A percentile compares a stretch with the other conserved stretches of the same genome.
Conservation (phyloP, 2,113 vertebrate genomes). For the Limnothrissa miodon region DNA sequence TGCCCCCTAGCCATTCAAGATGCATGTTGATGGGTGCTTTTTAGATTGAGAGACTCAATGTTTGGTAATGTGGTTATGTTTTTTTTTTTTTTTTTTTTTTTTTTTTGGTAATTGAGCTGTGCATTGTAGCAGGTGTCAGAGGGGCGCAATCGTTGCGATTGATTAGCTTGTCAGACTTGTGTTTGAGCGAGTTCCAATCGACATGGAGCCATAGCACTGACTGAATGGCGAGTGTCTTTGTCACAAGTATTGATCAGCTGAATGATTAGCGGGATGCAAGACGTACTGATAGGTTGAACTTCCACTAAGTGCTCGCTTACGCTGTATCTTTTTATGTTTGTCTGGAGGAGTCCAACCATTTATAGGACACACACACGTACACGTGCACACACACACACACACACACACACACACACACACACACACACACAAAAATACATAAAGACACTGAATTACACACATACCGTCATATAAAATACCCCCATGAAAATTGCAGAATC, state of each 20-base stretch:
- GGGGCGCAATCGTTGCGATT: constrained; percentile 32
- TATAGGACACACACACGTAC: background rate
- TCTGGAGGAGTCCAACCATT: background rate
- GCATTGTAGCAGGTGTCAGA: constrained; percentile 37
- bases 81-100: background rate
- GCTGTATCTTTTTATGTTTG: background rate
- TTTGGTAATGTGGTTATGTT: background rate
- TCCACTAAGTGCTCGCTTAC: background rate
- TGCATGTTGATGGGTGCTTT: background rate
- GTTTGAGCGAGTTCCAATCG: constrained; percentile 61
- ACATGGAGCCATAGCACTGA: constrained; percentile 65
- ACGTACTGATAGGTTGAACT: background rate
- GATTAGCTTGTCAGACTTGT: constrained; percentile 46
- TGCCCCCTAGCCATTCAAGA: background rate
- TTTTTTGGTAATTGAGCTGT: constrained; percentile 45
- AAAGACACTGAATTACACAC: background rate
- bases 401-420: background rate
- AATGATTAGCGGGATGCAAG: constrained; percentile 48
- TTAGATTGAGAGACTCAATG: background rate
- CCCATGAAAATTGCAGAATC: background rate
- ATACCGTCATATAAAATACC: background rate
- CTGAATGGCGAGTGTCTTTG: constrained; percentile 61
- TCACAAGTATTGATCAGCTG: constrained; percentile 57
- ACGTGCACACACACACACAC: background rate
- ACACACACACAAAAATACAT: background rate